Evolutionary conservation across 2,888 invertebrate species (phyloP).

Genomic region (Ethmia dodecea): DNA sequence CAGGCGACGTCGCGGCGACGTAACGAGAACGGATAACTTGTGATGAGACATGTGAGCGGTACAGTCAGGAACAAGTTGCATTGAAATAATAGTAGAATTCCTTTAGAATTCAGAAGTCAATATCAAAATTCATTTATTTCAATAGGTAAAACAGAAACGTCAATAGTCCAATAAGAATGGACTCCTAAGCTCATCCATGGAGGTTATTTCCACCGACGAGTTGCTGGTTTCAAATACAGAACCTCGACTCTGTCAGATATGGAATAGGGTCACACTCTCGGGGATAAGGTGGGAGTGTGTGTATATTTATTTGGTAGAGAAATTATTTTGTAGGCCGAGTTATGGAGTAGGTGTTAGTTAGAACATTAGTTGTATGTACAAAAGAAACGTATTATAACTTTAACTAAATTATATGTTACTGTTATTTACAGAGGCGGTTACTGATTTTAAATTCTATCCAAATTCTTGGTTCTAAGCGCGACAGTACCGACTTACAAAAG

Average conservation of each 20-base stretch:
- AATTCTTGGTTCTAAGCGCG: neutral
- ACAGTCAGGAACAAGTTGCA: conserved; percentile 20
- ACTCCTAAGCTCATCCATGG: too few species aligned
- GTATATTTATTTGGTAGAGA: neutral
- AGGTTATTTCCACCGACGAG: too few species aligned
- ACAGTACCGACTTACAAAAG: conserved; percentile 10
- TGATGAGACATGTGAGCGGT: conserved; percentile 22
- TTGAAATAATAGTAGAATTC: too few species aligned
- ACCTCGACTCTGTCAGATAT: too few species aligned
- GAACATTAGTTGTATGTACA: too few species aligned
- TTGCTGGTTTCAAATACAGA: too few species aligned
- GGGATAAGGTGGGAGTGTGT: too few species aligned
- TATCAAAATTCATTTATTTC: too few species aligned
- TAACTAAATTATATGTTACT: neutral
- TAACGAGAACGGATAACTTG: conserved; percentile 16
- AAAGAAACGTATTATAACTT: neutral
- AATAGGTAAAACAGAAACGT: neutral
- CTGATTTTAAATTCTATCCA: neutral
- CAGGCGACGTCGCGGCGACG: conserved; percentile 20
- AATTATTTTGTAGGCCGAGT: neutral
- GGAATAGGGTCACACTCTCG: too few species aligned
- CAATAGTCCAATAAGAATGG: too few species aligned
- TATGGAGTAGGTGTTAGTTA: neutral
- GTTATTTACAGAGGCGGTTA: neutral
- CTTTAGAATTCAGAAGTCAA: neutral